Evolutionary conservation across 2,797 vertebrate species (phyloP).

Genomic region (Crax fasciolata): DNA sequence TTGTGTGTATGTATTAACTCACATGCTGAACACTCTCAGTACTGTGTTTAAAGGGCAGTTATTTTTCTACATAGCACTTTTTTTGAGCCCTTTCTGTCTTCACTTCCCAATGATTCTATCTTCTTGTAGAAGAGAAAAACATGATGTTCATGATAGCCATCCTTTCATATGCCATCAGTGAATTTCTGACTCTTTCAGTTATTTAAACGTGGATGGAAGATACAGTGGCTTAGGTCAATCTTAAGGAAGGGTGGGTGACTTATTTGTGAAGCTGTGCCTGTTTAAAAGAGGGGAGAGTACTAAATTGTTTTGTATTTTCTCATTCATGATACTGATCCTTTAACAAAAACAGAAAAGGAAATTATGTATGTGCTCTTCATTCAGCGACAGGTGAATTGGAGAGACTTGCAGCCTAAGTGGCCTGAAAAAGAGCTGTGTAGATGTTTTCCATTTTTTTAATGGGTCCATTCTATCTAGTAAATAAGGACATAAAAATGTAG

Average conservation of each 20-base stretch:
- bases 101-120: conserved; percentile 49
- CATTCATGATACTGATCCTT: conserved; percentile 16
- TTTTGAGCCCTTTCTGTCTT: conserved; percentile 29
- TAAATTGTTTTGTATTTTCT: conserved; percentile 14
- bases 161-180: conserved; percentile 45
- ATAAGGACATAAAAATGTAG: neutral
- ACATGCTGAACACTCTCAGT: conserved; percentile 49
- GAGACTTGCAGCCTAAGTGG: conserved; percentile 8
- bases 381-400: conserved; percentile 13
- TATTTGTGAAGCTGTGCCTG: conserved; percentile 39
- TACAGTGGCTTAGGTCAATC: conserved; percentile 31
- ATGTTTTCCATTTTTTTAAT: conserved; percentile 47
- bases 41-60: conserved; percentile 72
- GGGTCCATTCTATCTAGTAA: conserved; percentile 1
- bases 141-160: conserved; percentile 57
- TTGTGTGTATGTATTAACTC: conserved; percentile 37
- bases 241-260: conserved; percentile 21
- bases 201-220: conserved; percentile 1
- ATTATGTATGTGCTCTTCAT: neutral
- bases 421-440: neutral
- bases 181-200: conserved; percentile 29
- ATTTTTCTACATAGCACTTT: conserved; percentile 71
- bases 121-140: conserved; percentile 62
- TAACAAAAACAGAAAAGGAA: neutral
- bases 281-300: conserved; percentile 3